Percentiles rank a stretch among this genome's conserved stretches.
These are phyloP conservation scores for Xenopus laevis DNA, from an alignment of 2,113 vertebrate genomes.

Conservation along the genomic window DNA sequence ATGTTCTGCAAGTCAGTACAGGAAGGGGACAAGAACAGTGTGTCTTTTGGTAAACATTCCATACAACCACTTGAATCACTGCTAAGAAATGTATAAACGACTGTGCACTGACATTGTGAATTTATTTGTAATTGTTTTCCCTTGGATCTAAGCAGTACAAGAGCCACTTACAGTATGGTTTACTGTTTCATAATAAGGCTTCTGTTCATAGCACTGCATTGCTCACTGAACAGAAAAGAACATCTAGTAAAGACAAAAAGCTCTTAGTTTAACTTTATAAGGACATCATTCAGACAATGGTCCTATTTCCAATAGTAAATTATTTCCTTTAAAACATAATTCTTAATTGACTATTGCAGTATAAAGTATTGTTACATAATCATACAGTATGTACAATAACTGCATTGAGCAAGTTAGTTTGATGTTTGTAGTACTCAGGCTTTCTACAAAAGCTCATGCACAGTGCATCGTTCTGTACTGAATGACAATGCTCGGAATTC, in stretches of 20 bases:
- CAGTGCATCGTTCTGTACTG: too few species aligned
- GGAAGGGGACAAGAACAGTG: too few species aligned
- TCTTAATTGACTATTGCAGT: not conserved
- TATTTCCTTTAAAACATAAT: not conserved
- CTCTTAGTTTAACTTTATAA: not conserved
- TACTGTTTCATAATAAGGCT: not conserved
- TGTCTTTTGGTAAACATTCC: too few species aligned
- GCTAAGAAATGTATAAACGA: too few species aligned
- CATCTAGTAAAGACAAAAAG: constrained; percentile 8
- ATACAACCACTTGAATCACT: too few species aligned
- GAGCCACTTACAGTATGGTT: not conserved
- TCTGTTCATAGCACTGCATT: not conserved
- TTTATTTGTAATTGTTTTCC: too few species aligned
- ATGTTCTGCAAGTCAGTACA: too few species aligned
- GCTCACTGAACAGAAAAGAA: not conserved
- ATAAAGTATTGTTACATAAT: not conserved
- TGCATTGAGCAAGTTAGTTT: not conserved
- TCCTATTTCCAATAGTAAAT: not conserved
- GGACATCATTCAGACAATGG: not conserved
- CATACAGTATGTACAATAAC: too few species aligned
- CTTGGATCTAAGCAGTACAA: not conserved
- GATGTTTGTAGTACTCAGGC: too few species aligned
- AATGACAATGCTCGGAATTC: too few species aligned
- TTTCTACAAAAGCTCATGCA: too few species aligned
- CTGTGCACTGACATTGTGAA: too few species aligned